Percentiles rank a stretch among this genome's conserved stretches.
Evolutionary conservation across 2,888 invertebrate genomes (phyloP).

Genomic region (Ferdinandea cuprea): DNA sequence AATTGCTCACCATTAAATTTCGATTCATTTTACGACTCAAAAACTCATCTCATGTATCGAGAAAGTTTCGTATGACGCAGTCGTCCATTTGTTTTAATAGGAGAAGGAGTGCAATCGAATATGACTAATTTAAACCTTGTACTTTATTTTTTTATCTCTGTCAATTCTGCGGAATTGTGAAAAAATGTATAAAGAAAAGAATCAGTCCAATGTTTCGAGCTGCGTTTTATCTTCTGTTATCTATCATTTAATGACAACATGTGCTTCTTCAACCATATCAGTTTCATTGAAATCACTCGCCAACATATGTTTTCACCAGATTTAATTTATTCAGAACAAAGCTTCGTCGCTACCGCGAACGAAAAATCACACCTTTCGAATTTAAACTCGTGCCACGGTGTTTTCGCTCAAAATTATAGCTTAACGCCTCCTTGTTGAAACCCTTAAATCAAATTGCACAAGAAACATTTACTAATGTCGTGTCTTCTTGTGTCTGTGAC

Average conservation of each 20-base stretch:
- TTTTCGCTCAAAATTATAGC: conserved; percentile 54
- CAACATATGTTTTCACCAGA: conserved; percentile 33
- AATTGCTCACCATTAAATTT: too few species aligned
- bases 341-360: conserved; percentile 39
- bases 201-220: too few species aligned
- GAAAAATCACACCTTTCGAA: conserved; percentile 62
- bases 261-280: conserved; percentile 7
- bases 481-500: conserved; percentile 72
- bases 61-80: too few species aligned
- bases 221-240: too few species aligned
- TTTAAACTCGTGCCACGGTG: conserved; percentile 64
- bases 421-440: conserved; percentile 69
- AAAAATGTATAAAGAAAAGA: too few species aligned
- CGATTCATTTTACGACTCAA: too few species aligned
- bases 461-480: conserved; percentile 66
- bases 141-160: too few species aligned
- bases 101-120: too few species aligned
- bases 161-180: too few species aligned
- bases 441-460: conserved; percentile 70
- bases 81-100: too few species aligned
- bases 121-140: too few species aligned
- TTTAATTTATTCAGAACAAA: conserved; percentile 4
- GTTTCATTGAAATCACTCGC: conserved; percentile 17
- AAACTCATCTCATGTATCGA: too few species aligned
- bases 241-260: conserved; percentile 17